Base-by-base conservation (phyloP, 2,113 vertebrate genomes). In the Melanostigma gelatinosum region DNA sequence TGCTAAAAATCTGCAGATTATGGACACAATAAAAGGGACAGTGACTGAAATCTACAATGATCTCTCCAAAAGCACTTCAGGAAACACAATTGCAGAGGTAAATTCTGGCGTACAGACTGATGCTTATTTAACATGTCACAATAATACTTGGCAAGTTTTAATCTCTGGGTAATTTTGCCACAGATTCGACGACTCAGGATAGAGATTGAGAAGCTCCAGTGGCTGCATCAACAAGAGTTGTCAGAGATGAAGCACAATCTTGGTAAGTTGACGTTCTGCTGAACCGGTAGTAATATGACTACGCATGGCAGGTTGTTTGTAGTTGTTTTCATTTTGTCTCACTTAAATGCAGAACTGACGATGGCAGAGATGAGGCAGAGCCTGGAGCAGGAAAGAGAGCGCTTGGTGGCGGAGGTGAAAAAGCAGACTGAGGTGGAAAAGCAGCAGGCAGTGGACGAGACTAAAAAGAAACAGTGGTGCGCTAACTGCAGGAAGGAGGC, bases 361-460 rank as follows among this genome's bases (percentile, higher is more conserved):
- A 99, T 99, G 98, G 97, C 97, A 0, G 98, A 99, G 92, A 99
- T 99, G 98, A 95, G 98, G 20, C 98, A 99, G 93, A 99, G 97
- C 91, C 95, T 99, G 79, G 98, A 99, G 85, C 97, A 99, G 91
- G 98, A 99, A 66, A 91, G 95, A 7, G 98, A 99, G 69, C 95
- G 98, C 32, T 91, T 98, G 87, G 96, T 99, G 1, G 96, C 97
- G 0, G 98, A 99, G 93, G 97, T 99, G 69, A 99, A 97, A 90
- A 99, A 98, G 87, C 98, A 99, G 91, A 95, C 95, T 78, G 98
- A 99, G 85, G 46, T 96, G 77, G 97, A 99, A 86, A 98, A 97
- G 88, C 97, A 98, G 84, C 97, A 97, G 91, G 97, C 97, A 0
- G 96, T 99, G 64, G 98, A 99, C 0, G 97, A 99, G 94, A 99